These are phyloP conservation scores for Aplochiton taeniatus DNA, from an alignment of 2,797 vertebrate genomes.

Conservation along the genomic window DNA sequence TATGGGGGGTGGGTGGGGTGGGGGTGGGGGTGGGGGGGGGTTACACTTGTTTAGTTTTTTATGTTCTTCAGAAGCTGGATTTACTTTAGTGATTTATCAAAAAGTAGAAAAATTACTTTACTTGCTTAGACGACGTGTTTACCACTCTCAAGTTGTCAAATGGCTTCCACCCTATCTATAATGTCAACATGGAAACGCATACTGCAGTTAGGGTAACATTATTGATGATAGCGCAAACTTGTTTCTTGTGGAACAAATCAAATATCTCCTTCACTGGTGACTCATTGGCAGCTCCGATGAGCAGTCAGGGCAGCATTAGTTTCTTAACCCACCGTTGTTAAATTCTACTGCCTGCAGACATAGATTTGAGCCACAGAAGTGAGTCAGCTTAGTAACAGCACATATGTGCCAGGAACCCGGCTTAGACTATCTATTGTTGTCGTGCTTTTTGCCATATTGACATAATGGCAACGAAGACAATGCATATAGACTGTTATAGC, in stretches of 20 bases:
- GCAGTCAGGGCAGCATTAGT: constrained; percentile 67
- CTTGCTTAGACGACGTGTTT: too few species aligned
- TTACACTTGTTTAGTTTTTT: background rate
- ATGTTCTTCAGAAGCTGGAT: too few species aligned
- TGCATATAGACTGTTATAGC: too few species aligned
- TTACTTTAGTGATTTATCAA: too few species aligned
- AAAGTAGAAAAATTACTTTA: too few species aligned
- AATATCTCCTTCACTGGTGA: constrained; percentile 63
- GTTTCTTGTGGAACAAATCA: constrained; percentile 57
- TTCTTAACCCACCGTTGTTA: constrained; percentile 67
- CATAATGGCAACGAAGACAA: too few species aligned
- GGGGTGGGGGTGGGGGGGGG: background rate
- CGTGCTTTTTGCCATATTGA: too few species aligned
- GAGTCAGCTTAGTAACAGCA: constrained; percentile 59
- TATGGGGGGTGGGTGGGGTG: constrained; percentile 18
- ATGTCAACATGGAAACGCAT: constrained; percentile 7
- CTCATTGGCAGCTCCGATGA: constrained; percentile 68
- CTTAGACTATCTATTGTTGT: too few species aligned
- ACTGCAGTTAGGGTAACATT: constrained; percentile 32
- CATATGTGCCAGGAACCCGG: constrained; percentile 29
- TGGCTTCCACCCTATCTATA: background rate
- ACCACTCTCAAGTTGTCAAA: too few species aligned
- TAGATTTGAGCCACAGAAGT: constrained; percentile 58
- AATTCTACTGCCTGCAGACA: constrained; percentile 65
- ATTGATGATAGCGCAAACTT: constrained; percentile 8